Evolutionary conservation across 2,888 invertebrate species (phyloP).

Genomic region (Melinopterus prodromus): DNA sequence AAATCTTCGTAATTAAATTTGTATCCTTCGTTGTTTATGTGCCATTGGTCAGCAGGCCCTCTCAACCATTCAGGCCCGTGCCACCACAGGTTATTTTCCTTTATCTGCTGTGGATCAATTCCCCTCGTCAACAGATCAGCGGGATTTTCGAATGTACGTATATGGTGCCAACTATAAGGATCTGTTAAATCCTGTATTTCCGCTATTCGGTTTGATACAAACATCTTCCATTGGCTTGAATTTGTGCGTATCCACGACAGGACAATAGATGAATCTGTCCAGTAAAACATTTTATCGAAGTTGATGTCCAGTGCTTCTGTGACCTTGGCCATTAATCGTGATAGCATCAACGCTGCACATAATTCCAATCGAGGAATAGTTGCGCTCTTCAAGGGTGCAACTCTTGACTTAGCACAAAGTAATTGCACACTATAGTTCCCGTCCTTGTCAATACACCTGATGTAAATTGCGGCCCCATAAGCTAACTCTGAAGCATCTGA

Average conservation of each 20-base stretch:
- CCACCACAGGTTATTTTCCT: neutral
- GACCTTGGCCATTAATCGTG: conserved; percentile 5
- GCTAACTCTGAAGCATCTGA: conserved; percentile 39
- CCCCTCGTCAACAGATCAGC: neutral
- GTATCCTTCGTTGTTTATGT: too few species aligned
- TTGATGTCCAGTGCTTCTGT: conserved; percentile 4
- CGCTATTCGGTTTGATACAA: conserved; percentile 11
- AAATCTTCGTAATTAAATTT: too few species aligned
- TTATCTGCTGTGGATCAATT: neutral
- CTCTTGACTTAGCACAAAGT: conserved; percentile 35
- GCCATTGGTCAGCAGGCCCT: too few species aligned
- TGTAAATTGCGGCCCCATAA: conserved; percentile 32
- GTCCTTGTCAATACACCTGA: conserved; percentile 22
- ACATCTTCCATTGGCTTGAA: neutral
- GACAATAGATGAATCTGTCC: conserved; percentile 13
- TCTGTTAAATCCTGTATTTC: conserved; percentile 15
- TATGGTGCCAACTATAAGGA: conserved; percentile 7
- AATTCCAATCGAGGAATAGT: conserved; percentile 48
- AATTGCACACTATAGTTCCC: conserved; percentile 24
- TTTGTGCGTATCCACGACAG: conserved; percentile 8
- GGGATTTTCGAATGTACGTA: neutral
- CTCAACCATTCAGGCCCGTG: neutral
- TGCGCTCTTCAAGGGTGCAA: conserved; percentile 37
- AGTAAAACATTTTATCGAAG: neutral
- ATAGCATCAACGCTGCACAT: conserved; percentile 45